Evolutionary conservation across 2,888 invertebrate genomes (phyloP).

Genomic region (Colostygia pectinataria): DNA sequence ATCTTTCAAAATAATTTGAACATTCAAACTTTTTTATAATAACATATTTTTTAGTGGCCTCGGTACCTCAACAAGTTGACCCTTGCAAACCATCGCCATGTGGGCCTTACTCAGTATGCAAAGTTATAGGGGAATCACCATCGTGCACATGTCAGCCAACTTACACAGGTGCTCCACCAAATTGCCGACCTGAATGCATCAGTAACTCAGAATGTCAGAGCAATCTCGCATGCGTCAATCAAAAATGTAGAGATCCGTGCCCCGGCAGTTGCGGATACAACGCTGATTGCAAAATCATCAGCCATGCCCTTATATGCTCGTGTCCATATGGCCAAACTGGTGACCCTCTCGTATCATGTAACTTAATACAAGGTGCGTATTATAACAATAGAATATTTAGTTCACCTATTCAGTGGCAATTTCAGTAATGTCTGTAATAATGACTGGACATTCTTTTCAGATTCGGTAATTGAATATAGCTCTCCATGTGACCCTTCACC

Average conservation of each 20-base stretch:
- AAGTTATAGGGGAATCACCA: constrained; percentile 84
- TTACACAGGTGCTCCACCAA: constrained; percentile 85
- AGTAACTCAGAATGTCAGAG: constrained; percentile 86
- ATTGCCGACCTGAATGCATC: constrained; percentile 86
- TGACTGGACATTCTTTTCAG: constrained; percentile 43
- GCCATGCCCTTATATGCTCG: constrained; percentile 87
- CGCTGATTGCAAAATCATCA: constrained; percentile 88
- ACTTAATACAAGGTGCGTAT: constrained; percentile 63
- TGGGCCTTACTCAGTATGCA: constrained; percentile 85
- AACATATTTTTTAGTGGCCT: constrained; percentile 50
- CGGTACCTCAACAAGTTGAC: constrained; percentile 71
- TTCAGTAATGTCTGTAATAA: neutral
- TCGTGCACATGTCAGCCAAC: constrained; percentile 86
- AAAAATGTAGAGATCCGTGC: constrained; percentile 88
- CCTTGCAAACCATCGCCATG: constrained; percentile 87
- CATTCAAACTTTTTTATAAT: neutral
- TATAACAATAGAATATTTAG: too few relatives aligned
- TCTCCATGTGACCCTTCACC: constrained; percentile 87
- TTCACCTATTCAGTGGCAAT: neutral
- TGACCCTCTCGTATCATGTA: constrained; percentile 84
- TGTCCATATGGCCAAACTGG: constrained; percentile 85
- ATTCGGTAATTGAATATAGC: constrained; percentile 64
- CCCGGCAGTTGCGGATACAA: constrained; percentile 86
- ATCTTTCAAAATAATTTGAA: neutral
- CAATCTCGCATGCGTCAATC: constrained; percentile 86